A percentile compares a stretch with the other conserved stretches of the same genome.
Evolutionary conservation across 2,113 vertebrate species (phyloP).

Genomic region (Callaeas wilsoni): DNA sequence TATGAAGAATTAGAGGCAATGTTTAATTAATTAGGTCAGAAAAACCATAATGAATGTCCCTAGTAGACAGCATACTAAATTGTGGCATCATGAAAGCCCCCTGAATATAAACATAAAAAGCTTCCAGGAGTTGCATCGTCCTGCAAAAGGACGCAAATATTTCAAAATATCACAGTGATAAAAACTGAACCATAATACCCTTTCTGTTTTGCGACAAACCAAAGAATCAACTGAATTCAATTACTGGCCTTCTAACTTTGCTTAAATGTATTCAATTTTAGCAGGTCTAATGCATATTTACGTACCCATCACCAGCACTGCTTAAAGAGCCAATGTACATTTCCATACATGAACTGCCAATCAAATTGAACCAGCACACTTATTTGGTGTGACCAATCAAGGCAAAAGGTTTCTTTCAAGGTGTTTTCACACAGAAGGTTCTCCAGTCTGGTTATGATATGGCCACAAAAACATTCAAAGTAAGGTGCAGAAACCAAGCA

Average conservation of each 20-base stretch:
- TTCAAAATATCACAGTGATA: not conserved
- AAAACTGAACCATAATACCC: not conserved
- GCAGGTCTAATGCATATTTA: not conserved
- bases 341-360: not conserved
- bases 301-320: not conserved
- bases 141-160: not conserved
- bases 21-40: not conserved
- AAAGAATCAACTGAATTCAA: not conserved
- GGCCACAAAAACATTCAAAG: not conserved
- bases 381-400: not conserved
- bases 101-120: not conserved
- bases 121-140: not conserved
- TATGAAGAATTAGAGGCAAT: not conserved
- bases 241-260: not conserved
- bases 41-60: not conserved
- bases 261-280: not conserved
- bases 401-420: not conserved
- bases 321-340: not conserved
- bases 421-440: not conserved
- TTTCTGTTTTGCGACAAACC: not conserved
- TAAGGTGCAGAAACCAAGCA: not conserved
- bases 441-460: not conserved
- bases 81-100: not conserved
- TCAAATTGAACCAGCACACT: not conserved
- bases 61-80: not conserved